A percentile compares a stretch with the other conserved stretches of the same genome.
These are phyloP conservation scores for Leistus spinibarbis DNA, from an alignment of 2,888 invertebrate species.

Conservation along the genomic window DNA sequence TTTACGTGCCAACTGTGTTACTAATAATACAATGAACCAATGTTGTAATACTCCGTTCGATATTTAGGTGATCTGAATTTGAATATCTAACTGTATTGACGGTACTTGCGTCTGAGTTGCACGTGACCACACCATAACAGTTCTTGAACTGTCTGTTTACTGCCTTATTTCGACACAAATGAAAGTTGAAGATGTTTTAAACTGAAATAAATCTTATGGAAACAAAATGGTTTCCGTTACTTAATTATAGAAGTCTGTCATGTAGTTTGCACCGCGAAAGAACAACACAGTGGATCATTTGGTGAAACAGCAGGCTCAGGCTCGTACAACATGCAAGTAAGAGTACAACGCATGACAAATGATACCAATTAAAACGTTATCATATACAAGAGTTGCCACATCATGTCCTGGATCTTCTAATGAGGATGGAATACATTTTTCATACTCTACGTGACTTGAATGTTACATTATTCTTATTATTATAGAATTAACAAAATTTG, in stretches of 20 bases:
- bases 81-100: too few species aligned
- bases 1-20: neutral
- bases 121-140: neutral
- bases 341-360: neutral
- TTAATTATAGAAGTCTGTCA: neutral
- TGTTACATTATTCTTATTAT: too few species aligned
- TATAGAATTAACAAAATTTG: too few species aligned
- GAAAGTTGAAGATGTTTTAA: neutral
- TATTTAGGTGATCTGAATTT: too few species aligned
- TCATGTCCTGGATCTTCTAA: neutral
- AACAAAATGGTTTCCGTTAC: neutral
- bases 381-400: neutral
- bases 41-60: too few species aligned
- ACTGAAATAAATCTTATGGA: neutral
- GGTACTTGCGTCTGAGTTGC: too few species aligned
- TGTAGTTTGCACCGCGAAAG: neutral
- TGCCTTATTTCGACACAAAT: neutral
- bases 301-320: neutral
- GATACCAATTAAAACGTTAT: constrained; percentile 5
- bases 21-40: neutral
- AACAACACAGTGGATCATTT: neutral
- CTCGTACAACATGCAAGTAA: too few species aligned
- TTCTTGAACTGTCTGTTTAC: neutral
- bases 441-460: neutral
- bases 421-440: neutral